Conservation (phyloP, 1,140 invertebrate genomes). For the Drosophila equinoxialis region DNA sequence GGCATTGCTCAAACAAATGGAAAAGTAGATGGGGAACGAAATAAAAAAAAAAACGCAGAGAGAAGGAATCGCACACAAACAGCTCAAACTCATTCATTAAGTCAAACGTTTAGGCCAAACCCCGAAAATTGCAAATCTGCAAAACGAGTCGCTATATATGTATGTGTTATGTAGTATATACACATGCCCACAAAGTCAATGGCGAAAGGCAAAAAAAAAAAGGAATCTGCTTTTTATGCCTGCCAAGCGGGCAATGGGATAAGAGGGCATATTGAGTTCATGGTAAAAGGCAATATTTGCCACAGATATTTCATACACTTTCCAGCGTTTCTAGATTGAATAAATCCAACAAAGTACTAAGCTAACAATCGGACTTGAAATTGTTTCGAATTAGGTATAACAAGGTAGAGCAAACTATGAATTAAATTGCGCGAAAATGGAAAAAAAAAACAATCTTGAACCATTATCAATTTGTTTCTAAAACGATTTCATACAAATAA, state of each 20-base stretch:
- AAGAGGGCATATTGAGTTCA: constrained; percentile 8
- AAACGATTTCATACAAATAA: too few relatives aligned
- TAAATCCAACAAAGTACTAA: neutral
- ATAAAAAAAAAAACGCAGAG: constrained; percentile 33
- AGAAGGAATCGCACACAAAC: constrained; percentile 42
- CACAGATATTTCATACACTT: neutral
- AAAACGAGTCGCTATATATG: constrained; percentile 26
- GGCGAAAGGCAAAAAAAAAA: constrained; percentile 14
- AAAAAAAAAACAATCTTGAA: too few relatives aligned
- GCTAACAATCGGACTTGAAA: neutral
- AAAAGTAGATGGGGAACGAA: constrained; percentile 16
- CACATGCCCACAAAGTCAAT: constrained; percentile 16
- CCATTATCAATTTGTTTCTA: too few relatives aligned
- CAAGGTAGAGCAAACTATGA: too few relatives aligned
- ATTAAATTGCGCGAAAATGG: too few relatives aligned
- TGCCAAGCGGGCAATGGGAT: neutral
- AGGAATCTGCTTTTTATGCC: constrained; percentile 14
- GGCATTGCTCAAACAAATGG: constrained; percentile 44
- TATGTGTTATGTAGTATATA: constrained; percentile 18
- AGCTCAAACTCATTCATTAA: constrained; percentile 70
- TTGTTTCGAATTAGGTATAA: neutral
- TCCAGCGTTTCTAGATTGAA: neutral
- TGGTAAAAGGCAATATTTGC: constrained; percentile 5
- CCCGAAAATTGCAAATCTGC: constrained; percentile 64
- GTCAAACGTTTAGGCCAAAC: constrained; percentile 59